These are phyloP conservation scores for Epistrophella euchroma DNA, from an alignment of 2,888 invertebrate genomes.

Conservation along the genomic window DNA sequence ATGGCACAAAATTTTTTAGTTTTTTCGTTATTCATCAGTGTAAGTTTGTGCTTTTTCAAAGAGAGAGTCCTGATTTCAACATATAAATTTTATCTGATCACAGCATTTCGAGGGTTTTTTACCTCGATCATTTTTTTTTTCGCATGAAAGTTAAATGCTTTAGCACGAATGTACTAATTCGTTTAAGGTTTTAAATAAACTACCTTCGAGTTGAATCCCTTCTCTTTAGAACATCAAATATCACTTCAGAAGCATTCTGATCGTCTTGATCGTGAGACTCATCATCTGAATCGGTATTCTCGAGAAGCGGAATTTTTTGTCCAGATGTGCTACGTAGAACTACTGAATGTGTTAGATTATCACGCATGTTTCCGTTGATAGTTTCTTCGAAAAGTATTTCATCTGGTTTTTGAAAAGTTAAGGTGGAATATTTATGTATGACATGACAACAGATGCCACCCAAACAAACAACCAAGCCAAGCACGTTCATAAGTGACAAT, in stretches of 20 bases:
- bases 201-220: conserved; percentile 82
- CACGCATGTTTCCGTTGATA: conserved; percentile 77
- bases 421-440: conserved; percentile 86
- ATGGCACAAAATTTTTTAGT: conserved; percentile 1
- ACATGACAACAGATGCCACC: conserved; percentile 94
- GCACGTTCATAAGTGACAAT: conserved; percentile 91
- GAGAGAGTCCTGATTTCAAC: conserved; percentile 17
- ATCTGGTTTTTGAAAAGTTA: conserved; percentile 77
- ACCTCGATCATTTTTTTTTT: conserved; percentile 23
- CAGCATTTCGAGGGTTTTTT: conserved; percentile 61
- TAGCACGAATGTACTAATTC: not conserved
- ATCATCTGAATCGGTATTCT: conserved; percentile 83
- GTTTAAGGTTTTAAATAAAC: conserved; percentile 31
- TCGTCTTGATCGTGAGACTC: conserved; percentile 83
- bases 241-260: conserved; percentile 84
- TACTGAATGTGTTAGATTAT: conserved; percentile 56
- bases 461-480: conserved; percentile 94
- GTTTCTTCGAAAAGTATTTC: conserved; percentile 77
- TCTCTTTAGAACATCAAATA: conserved; percentile 86
- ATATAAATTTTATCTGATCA: conserved; percentile 56
- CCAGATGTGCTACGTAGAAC: conserved; percentile 78
- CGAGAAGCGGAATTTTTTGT: conserved; percentile 82
- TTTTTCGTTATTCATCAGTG: not conserved
- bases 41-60: conserved; percentile 51
- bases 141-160: conserved; percentile 16